These are phyloP conservation scores for Conus betulinus DNA, from an alignment of 1,140 invertebrate genomes.

Conservation along the genomic window DNA sequence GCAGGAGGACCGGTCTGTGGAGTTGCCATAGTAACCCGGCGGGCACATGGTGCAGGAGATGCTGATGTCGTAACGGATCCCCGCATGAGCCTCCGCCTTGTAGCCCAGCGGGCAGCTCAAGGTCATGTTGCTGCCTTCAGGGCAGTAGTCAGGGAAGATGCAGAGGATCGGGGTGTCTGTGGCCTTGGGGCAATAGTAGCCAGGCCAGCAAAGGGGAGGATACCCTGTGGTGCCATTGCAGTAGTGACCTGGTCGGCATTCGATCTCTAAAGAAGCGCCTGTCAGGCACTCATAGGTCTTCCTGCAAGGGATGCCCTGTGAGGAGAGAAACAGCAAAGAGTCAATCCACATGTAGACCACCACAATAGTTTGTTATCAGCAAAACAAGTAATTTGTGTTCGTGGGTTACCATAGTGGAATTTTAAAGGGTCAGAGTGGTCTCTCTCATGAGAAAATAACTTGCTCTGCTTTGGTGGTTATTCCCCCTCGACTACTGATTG, in stretches of 20 bases:
- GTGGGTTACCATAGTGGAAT: too few species aligned
- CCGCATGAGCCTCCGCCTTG: constrained; percentile 60
- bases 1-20: constrained; percentile 59
- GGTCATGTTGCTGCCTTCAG: constrained; percentile 67
- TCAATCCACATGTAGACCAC: background rate
- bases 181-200: constrained; percentile 69
- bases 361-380: too few species aligned
- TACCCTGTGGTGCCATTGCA: constrained; percentile 65
- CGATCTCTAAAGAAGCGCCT: constrained; percentile 60
- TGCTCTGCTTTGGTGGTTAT: too few species aligned
- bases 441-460: too few species aligned
- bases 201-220: constrained; percentile 66
- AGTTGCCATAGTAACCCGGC: constrained; percentile 70
- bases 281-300: constrained; percentile 65
- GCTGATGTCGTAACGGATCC: constrained; percentile 53
- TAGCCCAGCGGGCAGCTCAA: constrained; percentile 65
- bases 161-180: constrained; percentile 63
- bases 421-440: too few species aligned
- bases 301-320: constrained; percentile 69
- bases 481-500: too few species aligned
- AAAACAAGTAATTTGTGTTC: too few species aligned
- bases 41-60: constrained; percentile 68
- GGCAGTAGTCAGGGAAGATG: constrained; percentile 68
- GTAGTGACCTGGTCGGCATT: constrained; percentile 66
- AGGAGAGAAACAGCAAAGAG: background rate